A percentile compares a stretch with the other conserved stretches of the same genome.
Conservation (phyloP, 2,888 invertebrate genomes). For the Carcina quercana region DNA sequence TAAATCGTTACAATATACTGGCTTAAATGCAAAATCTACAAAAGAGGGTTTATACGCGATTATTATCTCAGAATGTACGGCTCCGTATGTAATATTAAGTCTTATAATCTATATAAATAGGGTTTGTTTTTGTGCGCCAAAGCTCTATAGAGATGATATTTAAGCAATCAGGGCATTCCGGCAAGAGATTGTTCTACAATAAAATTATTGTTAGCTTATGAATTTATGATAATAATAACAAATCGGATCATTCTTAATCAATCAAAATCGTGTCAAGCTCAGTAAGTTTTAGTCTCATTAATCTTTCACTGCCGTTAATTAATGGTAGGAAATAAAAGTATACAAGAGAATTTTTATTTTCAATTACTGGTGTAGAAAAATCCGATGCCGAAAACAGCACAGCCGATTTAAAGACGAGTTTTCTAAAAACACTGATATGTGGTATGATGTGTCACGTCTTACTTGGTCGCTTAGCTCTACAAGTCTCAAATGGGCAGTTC, state of each 20-base stretch:
- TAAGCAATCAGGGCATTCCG: slow-evolving; percentile 38
- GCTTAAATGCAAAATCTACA: slow-evolving; percentile 69
- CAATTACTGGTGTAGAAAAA: slow-evolving; percentile 1
- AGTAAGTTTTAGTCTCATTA: not conserved
- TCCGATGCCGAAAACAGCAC: slow-evolving; percentile 32
- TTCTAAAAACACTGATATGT: slow-evolving; percentile 63
- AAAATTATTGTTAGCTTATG: no score
- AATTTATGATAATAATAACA: no score
- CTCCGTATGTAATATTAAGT: slow-evolving; percentile 55
- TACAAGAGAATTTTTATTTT: not conserved
- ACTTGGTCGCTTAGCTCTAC: slow-evolving; percentile 50
- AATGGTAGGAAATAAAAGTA: not conserved
- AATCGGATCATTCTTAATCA: no score
- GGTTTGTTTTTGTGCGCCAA: slow-evolving; percentile 60
- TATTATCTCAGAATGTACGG: slow-evolving; percentile 62
- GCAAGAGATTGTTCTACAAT: slow-evolving; percentile 26
- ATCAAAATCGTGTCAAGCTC: no score
- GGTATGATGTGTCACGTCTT: slow-evolving; percentile 66
- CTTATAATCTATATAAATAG: slow-evolving; percentile 56
- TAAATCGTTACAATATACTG: slow-evolving; percentile 68
- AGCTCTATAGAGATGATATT: slow-evolving; percentile 62
- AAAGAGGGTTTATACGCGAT: slow-evolving; percentile 65
- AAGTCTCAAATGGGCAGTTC: slow-evolving; percentile 31
- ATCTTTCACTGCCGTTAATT: not conserved
- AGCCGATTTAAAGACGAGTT: slow-evolving; percentile 32